Conservation (phyloP, 2,113 vertebrate genomes). For the Protobothrops flavoviridis region DNA sequence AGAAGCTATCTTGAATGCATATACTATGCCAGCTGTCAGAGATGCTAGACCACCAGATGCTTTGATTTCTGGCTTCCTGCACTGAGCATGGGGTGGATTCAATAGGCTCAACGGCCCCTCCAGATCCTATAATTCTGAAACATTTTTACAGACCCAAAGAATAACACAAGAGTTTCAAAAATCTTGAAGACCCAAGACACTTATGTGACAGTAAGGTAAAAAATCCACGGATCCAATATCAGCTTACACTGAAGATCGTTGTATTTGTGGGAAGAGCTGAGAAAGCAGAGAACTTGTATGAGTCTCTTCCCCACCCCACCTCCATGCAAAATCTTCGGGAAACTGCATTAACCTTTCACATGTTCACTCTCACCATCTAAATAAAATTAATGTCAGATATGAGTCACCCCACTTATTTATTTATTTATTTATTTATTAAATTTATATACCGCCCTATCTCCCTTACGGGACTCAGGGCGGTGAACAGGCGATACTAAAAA, state of each 20-base stretch:
- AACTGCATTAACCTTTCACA: neutral
- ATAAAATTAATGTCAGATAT: neutral
- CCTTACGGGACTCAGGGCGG: no score
- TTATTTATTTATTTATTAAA: no score
- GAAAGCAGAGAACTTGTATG: neutral
- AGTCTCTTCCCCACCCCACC: neutral
- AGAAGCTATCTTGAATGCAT: neutral
- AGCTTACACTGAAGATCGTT: neutral
- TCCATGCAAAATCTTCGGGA: neutral
- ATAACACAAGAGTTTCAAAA: neutral
- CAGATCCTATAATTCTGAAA: neutral
- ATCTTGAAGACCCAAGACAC: neutral
- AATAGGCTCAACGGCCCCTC: neutral
- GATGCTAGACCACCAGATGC: neutral
- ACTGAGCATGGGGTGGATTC: neutral
- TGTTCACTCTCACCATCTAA: neutral
- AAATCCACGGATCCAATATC: neutral
- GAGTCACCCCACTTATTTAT: fast-evolving
- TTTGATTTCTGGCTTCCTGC: neutral
- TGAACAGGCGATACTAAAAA: no score
- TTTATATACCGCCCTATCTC: no score
- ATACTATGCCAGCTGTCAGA: neutral
- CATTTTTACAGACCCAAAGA: neutral
- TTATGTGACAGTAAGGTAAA: neutral
- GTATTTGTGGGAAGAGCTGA: neutral